Evolutionary conservation across 2,113 vertebrate species (phyloP).

Genomic region (Callipepla californica): DNA sequence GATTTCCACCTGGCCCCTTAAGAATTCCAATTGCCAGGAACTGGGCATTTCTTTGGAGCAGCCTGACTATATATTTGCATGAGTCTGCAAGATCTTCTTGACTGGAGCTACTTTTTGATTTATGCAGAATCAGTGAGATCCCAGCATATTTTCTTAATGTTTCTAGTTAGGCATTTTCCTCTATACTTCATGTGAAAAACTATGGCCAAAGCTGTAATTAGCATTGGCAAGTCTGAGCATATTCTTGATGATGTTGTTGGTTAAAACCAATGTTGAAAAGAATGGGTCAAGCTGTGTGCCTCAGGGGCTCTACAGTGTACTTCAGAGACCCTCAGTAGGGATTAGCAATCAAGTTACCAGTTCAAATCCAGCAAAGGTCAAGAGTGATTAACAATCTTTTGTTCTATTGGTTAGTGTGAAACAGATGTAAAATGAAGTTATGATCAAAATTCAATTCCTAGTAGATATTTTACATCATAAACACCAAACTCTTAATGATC

Average conservation of each 20-base stretch:
- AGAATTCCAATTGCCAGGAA: conserved; percentile 53
- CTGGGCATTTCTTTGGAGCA: conserved; percentile 3
- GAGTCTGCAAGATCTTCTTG: conserved; percentile 35
- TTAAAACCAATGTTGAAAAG: background rate
- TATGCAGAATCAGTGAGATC: background rate
- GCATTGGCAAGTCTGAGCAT: background rate
- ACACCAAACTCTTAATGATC: conserved; percentile 32
- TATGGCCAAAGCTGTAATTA: conserved; percentile 3
- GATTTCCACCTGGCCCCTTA: conserved; percentile 30
- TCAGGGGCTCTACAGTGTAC: background rate
- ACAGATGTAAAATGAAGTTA: conserved; percentile 57
- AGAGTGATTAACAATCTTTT: conserved; percentile 40
- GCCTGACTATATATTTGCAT: background rate
- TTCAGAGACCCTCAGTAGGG: background rate
- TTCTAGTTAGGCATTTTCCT: background rate
- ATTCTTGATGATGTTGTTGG: conserved; percentile 2
- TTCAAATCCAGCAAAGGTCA: conserved; percentile 44
- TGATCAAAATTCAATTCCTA: conserved; percentile 58
- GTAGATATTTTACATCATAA: conserved; percentile 43
- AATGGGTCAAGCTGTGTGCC: background rate
- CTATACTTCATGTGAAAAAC: background rate
- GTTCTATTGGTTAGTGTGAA: conserved; percentile 36
- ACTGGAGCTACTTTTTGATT: conserved; percentile 11
- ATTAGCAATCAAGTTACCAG: conserved; percentile 46
- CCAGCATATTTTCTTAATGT: background rate